Conservation (phyloP, 2,888 invertebrate species). For the Caenorhabditis macrosperma region DNA sequence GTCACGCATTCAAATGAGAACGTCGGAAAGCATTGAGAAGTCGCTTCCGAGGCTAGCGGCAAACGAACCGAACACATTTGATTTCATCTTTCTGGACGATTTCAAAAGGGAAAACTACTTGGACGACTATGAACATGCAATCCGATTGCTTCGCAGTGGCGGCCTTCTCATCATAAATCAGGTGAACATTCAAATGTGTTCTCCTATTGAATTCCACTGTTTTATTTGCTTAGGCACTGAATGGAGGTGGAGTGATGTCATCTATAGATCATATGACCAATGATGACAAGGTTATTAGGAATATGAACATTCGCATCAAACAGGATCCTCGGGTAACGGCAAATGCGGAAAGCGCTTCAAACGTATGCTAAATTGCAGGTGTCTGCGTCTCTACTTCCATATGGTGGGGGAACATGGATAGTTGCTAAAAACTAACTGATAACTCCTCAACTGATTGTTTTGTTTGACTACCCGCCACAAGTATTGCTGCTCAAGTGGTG, state of each 20-base stretch:
- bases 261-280: conserved; percentile 65
- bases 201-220: background rate
- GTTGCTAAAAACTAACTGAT: conserved; percentile 60
- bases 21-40: conserved; percentile 67
- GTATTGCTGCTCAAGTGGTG: conserved; percentile 49
- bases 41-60: conserved; percentile 62
- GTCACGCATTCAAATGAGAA: conserved; percentile 71
- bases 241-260: conserved; percentile 67
- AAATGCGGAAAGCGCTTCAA: too few species aligned
- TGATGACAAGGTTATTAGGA: conserved; percentile 65
- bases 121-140: conserved; percentile 80
- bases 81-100: conserved; percentile 77
- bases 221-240: conserved; percentile 55
- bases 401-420: conserved; percentile 72
- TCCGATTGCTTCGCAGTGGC: conserved; percentile 80
- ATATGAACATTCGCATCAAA: conserved; percentile 69
- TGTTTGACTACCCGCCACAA: conserved; percentile 46
- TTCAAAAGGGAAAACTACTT: conserved; percentile 81
- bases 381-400: conserved; percentile 65
- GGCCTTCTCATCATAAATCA: conserved; percentile 81
- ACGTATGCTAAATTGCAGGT: conserved; percentile 39
- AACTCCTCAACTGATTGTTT: background rate
- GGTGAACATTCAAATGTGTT: conserved; percentile 36
- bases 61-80: conserved; percentile 70
- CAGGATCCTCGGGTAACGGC: conserved; percentile 68